Evolutionary conservation across 2,797 vertebrate genomes (phyloP).

Genomic region (Ctenopoma kingsleyae): DNA sequence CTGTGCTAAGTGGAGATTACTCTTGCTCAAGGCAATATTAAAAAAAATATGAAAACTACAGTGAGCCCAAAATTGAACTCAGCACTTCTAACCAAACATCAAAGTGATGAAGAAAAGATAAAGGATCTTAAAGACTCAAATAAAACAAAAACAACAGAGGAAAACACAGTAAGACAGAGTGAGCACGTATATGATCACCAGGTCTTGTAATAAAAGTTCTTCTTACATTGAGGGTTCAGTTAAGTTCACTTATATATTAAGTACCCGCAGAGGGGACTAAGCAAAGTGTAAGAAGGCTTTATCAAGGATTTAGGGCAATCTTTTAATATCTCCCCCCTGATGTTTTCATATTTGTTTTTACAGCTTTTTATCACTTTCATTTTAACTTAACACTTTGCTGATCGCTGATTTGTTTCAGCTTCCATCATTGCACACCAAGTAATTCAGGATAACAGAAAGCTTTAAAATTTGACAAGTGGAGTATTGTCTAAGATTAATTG

Average conservation of each 20-base stretch:
- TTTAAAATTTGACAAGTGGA: not conserved
- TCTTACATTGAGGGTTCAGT: conserved; percentile 63
- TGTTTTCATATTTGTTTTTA: conserved; percentile 4
- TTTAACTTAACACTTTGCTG: not conserved
- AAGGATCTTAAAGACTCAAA: conserved; percentile 25
- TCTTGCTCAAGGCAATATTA: conserved; percentile 36
- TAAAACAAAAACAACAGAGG: conserved; percentile 24
- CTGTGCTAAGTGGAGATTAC: conserved; percentile 28
- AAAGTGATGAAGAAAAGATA: conserved; percentile 35
- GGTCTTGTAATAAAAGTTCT: conserved; percentile 52
- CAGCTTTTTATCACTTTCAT: conserved; percentile 5
- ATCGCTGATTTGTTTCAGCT: not conserved
- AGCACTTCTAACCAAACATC: conserved; percentile 24
- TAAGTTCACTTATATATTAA: conserved; percentile 54
- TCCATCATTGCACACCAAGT: not conserved
- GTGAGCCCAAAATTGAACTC: conserved; percentile 31
- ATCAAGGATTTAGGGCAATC: conserved; percentile 45
- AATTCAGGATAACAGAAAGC: not conserved
- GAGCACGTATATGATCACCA: conserved; percentile 34
- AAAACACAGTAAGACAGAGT: conserved; percentile 21
- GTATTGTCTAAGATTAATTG: not conserved
- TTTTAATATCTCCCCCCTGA: conserved; percentile 17
- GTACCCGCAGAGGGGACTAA: conserved; percentile 41
- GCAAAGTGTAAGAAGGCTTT: conserved; percentile 44
- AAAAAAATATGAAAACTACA: conserved; percentile 29